Evolutionary conservation across 53 echinoderm and acorn worm genomes (phyloP).

Genomic region (Patiria pectinifera): DNA sequence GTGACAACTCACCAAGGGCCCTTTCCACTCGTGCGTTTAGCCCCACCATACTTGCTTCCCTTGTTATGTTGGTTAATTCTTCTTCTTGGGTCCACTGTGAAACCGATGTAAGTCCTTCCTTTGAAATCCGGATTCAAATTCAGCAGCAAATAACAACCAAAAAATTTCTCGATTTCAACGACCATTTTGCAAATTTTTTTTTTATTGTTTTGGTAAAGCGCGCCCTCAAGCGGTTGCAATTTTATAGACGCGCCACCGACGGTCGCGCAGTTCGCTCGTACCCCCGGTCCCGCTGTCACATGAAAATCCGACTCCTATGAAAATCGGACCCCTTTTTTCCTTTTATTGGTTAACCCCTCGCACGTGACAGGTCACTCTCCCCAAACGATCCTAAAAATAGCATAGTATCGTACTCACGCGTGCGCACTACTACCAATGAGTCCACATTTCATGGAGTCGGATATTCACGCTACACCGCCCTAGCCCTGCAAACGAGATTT

Average conservation of each 20-base stretch:
- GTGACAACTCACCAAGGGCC: constrained; percentile 80
- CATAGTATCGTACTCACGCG: too few relatives aligned
- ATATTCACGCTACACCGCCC: too few relatives aligned
- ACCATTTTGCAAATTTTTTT: constrained; percentile 65
- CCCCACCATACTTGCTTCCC: constrained; percentile 89
- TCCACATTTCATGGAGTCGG: too few relatives aligned
- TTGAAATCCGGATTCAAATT: constrained; percentile 73
- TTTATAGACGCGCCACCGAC: neutral
- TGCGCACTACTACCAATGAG: too few relatives aligned
- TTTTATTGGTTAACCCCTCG: too few relatives aligned
- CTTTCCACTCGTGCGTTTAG: constrained; percentile 84
- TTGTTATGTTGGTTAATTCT: constrained; percentile 87
- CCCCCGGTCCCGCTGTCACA: too few relatives aligned
- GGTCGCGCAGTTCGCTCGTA: neutral
- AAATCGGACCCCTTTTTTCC: too few relatives aligned
- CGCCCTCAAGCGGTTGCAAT: neutral
- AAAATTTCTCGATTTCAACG: constrained; percentile 84
- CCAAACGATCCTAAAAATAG: too few relatives aligned
- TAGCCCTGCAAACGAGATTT: too few relatives aligned
- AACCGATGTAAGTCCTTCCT: constrained; percentile 89
- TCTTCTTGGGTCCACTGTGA: constrained; percentile 83
- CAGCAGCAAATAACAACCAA: constrained; percentile 79
- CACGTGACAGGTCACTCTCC: too few relatives aligned
- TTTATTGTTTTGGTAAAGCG: neutral
- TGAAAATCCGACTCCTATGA: too few relatives aligned